Evolutionary conservation across 2,797 vertebrate genomes (phyloP), one percentile per base, ranked within the genome.

Genomic region (Odontamblyopus lacepedii): DNA sequence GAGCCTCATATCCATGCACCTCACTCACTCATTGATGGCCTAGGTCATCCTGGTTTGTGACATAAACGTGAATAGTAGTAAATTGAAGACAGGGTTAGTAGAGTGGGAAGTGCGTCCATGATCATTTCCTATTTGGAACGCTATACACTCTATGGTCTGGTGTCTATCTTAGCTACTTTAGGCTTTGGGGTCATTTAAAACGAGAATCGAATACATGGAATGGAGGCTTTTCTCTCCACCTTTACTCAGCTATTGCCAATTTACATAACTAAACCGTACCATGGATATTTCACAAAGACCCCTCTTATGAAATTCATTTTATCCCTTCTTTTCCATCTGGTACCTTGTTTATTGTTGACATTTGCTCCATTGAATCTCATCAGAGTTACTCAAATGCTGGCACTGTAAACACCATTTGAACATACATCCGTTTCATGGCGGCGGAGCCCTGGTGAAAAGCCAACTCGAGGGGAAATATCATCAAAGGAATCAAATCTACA

Each of bases 401-500:
- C 41, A 12, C 18, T 35, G 55, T 19, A 59, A 78, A 76, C 55
- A 55, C 69, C 59, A 66, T 64, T 62, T 53, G 27, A 48, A 64
- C 59, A 60, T 29, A 57, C 61, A 11, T 23, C 60, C 26, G 66
- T 63, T 60, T 67, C 60, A 48, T 59, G 55, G 71, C 69, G 23
- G 59, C 7, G 16, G 32, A 8, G 69, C 67, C 59, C 72, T 76
- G 63, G 79, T 81, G 78, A 77, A 73, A 85, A 64, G 75, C 78
- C 76, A 83, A 77, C 82, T 75, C 71, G 77, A 64, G 81, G 85
- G 78, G 71, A 83, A 84, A 82, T 74, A 81, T 78, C 79, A 90
- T 92, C 85, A 88, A 87, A 88, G 85, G 76, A 84, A 83, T 80
- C 81, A 86, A 83, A 86, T 87, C 79, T 83, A 85, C 83, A 88